Evolutionary conservation across 2,797 vertebrate species (phyloP).

Genomic region (Notoglanidium macrostoma): DNA sequence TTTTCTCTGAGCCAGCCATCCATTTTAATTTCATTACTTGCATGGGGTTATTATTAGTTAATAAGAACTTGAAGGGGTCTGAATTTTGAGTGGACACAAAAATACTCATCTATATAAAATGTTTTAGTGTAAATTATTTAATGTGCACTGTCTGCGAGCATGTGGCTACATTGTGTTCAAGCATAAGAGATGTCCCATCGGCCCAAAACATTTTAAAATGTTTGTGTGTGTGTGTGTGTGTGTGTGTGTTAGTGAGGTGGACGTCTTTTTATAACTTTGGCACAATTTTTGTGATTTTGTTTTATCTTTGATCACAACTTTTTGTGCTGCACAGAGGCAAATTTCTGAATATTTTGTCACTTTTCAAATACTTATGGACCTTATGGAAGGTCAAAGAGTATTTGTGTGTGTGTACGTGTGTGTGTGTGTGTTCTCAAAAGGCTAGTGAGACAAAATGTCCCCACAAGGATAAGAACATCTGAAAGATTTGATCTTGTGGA

Average conservation of each 20-base stretch:
- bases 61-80: constrained; percentile 5
- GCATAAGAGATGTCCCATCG: background rate
- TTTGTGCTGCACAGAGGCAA: background rate
- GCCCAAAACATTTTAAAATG: too few relatives aligned
- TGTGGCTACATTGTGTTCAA: background rate
- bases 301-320: too few relatives aligned
- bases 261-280: background rate
- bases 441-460: background rate
- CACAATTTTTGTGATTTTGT: too few relatives aligned
- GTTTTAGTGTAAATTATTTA: background rate
- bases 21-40: constrained; percentile 28
- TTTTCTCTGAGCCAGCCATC: constrained; percentile 2
- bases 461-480: background rate
- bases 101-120: constrained; percentile 29
- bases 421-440: background rate
- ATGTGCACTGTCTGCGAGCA: background rate
- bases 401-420: background rate
- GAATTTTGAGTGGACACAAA: background rate
- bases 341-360: too few relatives aligned
- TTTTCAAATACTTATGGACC: too few relatives aligned
- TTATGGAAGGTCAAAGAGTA: background rate
- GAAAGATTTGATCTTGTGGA: background rate
- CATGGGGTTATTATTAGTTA: constrained; percentile 18
- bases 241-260: background rate
- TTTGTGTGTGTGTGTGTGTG: background rate